Evolutionary conservation across 2,113 vertebrate species (phyloP).

Genomic region (Furnarius figulus): DNA sequence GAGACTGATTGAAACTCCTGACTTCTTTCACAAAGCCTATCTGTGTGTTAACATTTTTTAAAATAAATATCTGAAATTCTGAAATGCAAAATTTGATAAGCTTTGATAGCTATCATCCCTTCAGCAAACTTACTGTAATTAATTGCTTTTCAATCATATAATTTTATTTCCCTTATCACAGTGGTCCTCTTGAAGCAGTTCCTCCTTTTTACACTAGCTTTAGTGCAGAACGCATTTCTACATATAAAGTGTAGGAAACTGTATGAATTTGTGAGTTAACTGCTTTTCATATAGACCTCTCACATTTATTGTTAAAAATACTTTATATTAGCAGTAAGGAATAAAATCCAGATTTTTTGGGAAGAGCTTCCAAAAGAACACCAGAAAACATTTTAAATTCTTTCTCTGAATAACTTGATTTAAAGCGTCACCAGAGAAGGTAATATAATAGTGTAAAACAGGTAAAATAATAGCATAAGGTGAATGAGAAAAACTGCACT

Average conservation of each 20-base stretch:
- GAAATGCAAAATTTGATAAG: constrained; percentile 17
- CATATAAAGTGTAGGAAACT: not conserved
- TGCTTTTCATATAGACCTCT: not conserved
- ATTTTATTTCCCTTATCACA: not conserved
- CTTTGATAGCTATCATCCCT: constrained; percentile 48
- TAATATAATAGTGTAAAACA: not conserved
- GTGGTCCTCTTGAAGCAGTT: not conserved
- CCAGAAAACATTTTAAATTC: not conserved
- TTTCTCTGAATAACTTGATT: not conserved
- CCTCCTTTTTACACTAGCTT: not conserved
- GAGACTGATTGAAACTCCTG: constrained; percentile 37
- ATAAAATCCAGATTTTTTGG: not conserved
- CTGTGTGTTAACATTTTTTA: not conserved
- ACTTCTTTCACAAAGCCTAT: constrained; percentile 36
- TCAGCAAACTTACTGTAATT: constrained; percentile 37
- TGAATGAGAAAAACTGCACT: not conserved
- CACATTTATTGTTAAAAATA: not conserved
- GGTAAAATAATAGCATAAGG: not conserved
- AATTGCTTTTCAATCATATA: constrained; percentile 25
- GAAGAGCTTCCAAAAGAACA: not conserved
- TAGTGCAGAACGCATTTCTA: not conserved
- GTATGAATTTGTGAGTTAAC: not conserved
- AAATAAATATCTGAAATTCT: constrained; percentile 8
- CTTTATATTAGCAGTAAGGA: not conserved
- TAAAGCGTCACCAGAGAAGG: not conserved